Conservation (phyloP, 2,797 vertebrate genomes). For the Fistularia commersonii region DNA sequence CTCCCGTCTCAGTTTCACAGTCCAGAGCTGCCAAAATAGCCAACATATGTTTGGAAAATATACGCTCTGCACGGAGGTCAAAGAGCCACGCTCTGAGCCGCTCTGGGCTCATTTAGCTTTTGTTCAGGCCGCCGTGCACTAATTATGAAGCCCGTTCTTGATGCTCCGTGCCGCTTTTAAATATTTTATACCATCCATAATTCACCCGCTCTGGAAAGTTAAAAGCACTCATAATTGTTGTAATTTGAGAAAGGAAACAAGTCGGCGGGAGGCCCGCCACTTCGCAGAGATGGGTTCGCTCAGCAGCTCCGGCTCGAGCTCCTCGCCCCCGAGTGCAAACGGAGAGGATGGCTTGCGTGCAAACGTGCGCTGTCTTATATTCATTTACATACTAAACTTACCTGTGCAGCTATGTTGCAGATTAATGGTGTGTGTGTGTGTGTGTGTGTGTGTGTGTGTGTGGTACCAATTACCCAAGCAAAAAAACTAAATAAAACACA, state of each 20-base stretch:
- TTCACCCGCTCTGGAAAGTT: constrained; percentile 57
- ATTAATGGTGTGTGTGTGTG: too few species aligned
- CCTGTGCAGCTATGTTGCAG: too few species aligned
- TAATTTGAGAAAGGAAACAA: constrained; percentile 56
- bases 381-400: too few species aligned
- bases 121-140: constrained; percentile 48
- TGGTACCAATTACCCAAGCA: too few species aligned
- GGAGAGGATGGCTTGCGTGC: too few species aligned
- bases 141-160: constrained; percentile 55
- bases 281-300: constrained; percentile 60
- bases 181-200: constrained; percentile 68
- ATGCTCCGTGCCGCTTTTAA: constrained; percentile 45
- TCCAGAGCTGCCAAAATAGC: constrained; percentile 68
- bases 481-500: too few species aligned
- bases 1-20: constrained; percentile 67
- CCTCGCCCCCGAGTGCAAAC: constrained; percentile 47
- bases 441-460: too few species aligned
- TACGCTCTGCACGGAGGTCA: constrained; percentile 65
- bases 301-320: constrained; percentile 57
- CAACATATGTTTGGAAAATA: constrained; percentile 76
- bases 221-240: constrained; percentile 52
- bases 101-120: constrained; percentile 56
- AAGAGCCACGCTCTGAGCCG: constrained; percentile 42
- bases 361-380: too few species aligned
- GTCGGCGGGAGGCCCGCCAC: constrained; percentile 26